phyloP scores from a whole-genome alignment of 1,140 invertebrate species.

The Pseudoatta argentina region DNA sequence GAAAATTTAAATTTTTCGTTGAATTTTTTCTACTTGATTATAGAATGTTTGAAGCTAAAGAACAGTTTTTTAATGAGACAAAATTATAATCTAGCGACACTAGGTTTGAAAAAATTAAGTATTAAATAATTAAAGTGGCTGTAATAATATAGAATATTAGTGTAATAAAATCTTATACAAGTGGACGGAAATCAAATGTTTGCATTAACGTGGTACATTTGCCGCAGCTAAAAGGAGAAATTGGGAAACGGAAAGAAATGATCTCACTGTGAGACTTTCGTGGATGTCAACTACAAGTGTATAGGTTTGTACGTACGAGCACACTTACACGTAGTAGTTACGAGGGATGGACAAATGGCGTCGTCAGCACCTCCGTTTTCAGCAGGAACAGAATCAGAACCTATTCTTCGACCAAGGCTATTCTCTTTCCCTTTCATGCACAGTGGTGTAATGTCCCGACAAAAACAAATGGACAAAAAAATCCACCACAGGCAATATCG shows the following conservation, averaged over 20 bases:
- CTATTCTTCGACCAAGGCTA: constrained; percentile 75
- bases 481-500: constrained; percentile 63
- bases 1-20: background rate
- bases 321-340: constrained; percentile 63
- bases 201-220: constrained; percentile 27
- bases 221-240: constrained; percentile 1
- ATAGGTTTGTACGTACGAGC: constrained; percentile 64
- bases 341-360: constrained; percentile 73
- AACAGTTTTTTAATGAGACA: background rate
- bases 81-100: background rate
- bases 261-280: constrained; percentile 33
- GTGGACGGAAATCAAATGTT: background rate
- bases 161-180: background rate
- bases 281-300: constrained; percentile 29
- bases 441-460: constrained; percentile 67
- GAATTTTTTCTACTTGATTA: background rate
- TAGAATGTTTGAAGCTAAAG: background rate
- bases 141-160: constrained; percentile 7
- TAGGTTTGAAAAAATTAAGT: background rate
- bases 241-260: constrained; percentile 28
- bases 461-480: constrained; percentile 68
- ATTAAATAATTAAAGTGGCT: background rate
- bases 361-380: constrained; percentile 78
- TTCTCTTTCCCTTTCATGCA: constrained; percentile 71
- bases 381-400: constrained; percentile 77